A percentile compares a stretch with the other conserved stretches of the same genome.
phyloP scores from a whole-genome alignment of 1,140 invertebrate species.

The Oreohelix idahoensis region DNA sequence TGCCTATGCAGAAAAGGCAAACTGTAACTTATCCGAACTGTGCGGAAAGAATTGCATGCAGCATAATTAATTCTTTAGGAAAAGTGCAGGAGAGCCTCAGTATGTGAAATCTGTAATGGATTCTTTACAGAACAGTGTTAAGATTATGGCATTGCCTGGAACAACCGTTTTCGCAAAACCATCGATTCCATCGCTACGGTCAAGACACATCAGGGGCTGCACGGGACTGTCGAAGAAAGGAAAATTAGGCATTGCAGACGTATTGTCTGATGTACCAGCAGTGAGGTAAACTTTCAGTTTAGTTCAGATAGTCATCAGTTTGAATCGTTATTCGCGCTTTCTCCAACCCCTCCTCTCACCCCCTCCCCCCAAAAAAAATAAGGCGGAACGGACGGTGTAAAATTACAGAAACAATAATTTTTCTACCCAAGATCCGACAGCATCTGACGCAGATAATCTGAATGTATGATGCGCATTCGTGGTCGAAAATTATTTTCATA shows the following conservation, averaged over 20 bases:
- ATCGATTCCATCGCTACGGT: constrained; percentile 58
- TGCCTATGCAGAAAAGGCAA: constrained; percentile 43
- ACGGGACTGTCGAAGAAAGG: constrained; percentile 44
- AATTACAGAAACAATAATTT: too few relatives aligned
- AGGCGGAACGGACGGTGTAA: too few relatives aligned
- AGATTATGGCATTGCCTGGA: not conserved
- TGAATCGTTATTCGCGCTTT: too few relatives aligned
- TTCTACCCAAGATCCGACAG: too few relatives aligned
- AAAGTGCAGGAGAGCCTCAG: constrained; percentile 43
- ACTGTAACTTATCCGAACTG: constrained; percentile 44
- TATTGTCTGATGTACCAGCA: not conserved
- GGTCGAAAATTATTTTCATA: too few relatives aligned
- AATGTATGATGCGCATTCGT: too few relatives aligned
- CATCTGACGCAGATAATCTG: too few relatives aligned
- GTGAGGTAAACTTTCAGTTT: constrained; percentile 20
- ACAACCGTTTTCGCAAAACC: constrained; percentile 55
- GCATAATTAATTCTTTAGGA: constrained; percentile 46
- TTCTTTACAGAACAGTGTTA: not conserved
- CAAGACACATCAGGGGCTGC: constrained; percentile 53
- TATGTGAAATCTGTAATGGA: not conserved
- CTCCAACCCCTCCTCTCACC: too few relatives aligned
- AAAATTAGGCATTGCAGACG: constrained; percentile 23
- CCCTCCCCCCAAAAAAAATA: too few relatives aligned
- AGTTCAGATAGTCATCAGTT: too few relatives aligned
- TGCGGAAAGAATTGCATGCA: constrained; percentile 59